A percentile compares a stretch with the other conserved stretches of the same genome.
These are phyloP conservation scores for Epinephelus coioides DNA, from an alignment of 2,797 vertebrate species.

Conservation along the genomic window DNA sequence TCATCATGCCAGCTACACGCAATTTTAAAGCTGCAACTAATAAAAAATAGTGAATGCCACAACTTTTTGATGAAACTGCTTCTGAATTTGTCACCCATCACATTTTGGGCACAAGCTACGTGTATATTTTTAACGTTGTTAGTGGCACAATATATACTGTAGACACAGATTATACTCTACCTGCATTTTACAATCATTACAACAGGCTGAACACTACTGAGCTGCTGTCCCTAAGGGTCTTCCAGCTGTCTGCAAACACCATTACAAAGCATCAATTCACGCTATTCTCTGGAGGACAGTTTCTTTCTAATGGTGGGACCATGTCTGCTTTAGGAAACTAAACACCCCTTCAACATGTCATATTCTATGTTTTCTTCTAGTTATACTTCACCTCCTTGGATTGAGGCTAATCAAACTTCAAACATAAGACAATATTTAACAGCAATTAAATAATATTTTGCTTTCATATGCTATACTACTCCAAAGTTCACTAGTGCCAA, in stretches of 20 bases:
- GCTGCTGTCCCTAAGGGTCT: neutral
- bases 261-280: neutral
- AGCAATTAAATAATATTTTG: conserved; percentile 10
- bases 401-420: neutral
- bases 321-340: neutral
- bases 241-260: neutral
- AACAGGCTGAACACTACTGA: neutral
- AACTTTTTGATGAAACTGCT: neutral
- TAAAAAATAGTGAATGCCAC: too few relatives aligned
- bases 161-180: neutral
- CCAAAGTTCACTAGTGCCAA: conserved; percentile 58
- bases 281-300: too few relatives aligned
- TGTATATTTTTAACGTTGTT: neutral
- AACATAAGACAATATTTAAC: conserved; percentile 42
- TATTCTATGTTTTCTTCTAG: neutral
- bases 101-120: neutral
- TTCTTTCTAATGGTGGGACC: neutral
- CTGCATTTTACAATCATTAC: neutral
- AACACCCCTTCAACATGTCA: neutral
- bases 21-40: too few relatives aligned
- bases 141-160: neutral
- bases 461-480: neutral
- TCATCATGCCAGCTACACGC: too few relatives aligned
- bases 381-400: neutral
- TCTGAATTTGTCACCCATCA: neutral